These are phyloP conservation scores for Eupristina koningsbergeri DNA, from an alignment of 1,140 invertebrate species.

Conservation along the genomic window DNA sequence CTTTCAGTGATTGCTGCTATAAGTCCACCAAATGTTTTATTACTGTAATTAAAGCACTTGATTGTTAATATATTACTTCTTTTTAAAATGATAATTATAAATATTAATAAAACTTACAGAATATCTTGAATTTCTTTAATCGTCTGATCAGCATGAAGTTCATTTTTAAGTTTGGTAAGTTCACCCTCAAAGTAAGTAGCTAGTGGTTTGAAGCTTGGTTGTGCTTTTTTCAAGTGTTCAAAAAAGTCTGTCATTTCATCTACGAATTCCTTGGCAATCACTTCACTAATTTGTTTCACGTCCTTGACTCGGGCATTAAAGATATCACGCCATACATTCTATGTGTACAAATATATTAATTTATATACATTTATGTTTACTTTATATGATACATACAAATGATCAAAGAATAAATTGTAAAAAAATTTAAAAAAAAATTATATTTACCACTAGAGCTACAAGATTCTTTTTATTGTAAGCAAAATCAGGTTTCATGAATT, in stretches of 20 bases:
- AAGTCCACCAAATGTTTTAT: constrained; percentile 69
- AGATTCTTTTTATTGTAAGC: constrained; percentile 78
- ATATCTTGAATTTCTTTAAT: constrained; percentile 78
- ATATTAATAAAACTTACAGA: constrained; percentile 72
- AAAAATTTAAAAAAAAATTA: background rate
- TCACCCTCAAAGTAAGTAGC: constrained; percentile 76
- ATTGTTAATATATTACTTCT: background rate
- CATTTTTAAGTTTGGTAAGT: constrained; percentile 76
- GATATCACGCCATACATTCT: constrained; percentile 56
- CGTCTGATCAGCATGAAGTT: constrained; percentile 78
- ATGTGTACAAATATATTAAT: background rate
- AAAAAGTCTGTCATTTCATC: constrained; percentile 66
- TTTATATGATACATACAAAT: background rate
- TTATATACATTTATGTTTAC: no score
- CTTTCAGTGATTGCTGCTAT: constrained; percentile 69
- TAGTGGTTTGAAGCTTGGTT: constrained; percentile 77
- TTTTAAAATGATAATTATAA: background rate
- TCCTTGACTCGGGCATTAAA: constrained; percentile 62
- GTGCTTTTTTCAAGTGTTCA: constrained; percentile 74
- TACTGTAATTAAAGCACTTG: constrained; percentile 59
- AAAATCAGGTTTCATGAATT: constrained; percentile 80
- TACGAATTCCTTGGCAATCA: constrained; percentile 63
- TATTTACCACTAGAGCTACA: constrained; percentile 63
- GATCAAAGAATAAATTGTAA: background rate
- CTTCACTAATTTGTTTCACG: constrained; percentile 68